phyloP scores from a whole-genome alignment of 1,140 invertebrate species.

The Micrasema longulum region DNA sequence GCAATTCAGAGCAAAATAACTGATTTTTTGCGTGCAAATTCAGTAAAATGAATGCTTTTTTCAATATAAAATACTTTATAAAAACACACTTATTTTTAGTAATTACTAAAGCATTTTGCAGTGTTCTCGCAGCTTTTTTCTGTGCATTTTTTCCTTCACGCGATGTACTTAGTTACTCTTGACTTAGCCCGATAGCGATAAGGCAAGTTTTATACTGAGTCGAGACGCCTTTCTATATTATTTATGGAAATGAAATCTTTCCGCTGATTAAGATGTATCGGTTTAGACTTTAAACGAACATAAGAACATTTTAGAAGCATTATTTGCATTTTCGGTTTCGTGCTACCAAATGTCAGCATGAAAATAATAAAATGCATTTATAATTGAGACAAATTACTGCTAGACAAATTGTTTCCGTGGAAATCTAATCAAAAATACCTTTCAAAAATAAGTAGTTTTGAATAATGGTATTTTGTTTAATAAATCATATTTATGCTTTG shows the following conservation, averaged over 20 bases:
- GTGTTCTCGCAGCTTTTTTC: too few relatives aligned
- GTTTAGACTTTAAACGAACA: constrained; percentile 7
- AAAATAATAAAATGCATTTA: not conserved
- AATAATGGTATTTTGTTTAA: too few relatives aligned
- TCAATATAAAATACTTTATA: too few relatives aligned
- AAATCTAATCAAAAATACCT: too few relatives aligned
- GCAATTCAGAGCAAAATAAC: too few relatives aligned
- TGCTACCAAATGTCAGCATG: constrained; percentile 13
- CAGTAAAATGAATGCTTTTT: too few relatives aligned
- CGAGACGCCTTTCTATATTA: not conserved
- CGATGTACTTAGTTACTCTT: constrained; percentile 30
- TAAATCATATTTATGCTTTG: too few relatives aligned
- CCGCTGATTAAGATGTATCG: constrained; percentile 36
- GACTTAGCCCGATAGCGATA: constrained; percentile 26
- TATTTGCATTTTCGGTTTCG: constrained; percentile 1
- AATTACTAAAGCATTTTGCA: too few relatives aligned
- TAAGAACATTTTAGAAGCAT: not conserved
- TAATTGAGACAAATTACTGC: constrained; percentile 2
- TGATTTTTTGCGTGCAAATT: constrained; percentile 36
- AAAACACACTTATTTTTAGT: too few relatives aligned
- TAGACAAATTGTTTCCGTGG: not conserved
- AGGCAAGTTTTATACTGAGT: not conserved
- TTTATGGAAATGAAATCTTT: constrained; percentile 25
- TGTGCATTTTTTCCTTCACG: constrained; percentile 39
- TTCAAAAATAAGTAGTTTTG: too few relatives aligned